Evolutionary conservation across 2,888 invertebrate species (phyloP), one percentile per base, ranked within the genome.

Genomic region (Lobophora halterata): DNA sequence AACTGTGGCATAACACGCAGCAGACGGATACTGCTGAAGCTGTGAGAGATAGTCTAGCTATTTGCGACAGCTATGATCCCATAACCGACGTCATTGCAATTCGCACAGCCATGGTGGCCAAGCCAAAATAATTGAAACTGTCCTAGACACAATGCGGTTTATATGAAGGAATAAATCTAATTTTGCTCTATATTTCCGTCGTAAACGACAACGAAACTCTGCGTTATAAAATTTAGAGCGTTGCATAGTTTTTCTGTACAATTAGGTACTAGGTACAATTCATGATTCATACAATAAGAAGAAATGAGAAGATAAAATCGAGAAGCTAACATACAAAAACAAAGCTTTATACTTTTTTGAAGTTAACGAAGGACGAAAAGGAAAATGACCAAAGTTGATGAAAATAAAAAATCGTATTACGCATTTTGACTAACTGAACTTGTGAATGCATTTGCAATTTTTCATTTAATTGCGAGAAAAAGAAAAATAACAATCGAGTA

Each of bases 151-250:
- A 40, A 41, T 45, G 46, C 41, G 52, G 46, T 55, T 50, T 52
- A 55, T 55, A 49, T 79, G 64, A 61, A 69, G 68, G 68, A 74
- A 78, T 79, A 79, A 79, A 80, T 79, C 76, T 75, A 68, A 59
- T 68, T 38, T 71, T 68, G 73, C 76, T 82, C 81, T 81, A 79
- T 79, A 83, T 81, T 85, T 79, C 71, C 75, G 75, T 77, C 79
- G 79, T 74, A 81, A 70, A 71, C 70, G 79, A 76, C 73, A 74
- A 66, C 60, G 71, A 75, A 73, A 76, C 72, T 79, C 76, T 75
- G 71, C 73, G 71, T 80, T 81, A 85, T 82, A 79, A 83, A 79
- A 82, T 85, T 80, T 81, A 81, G 76, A 82, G 75, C 77, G 77
- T 71, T 82, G 5, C 78, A 83, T 82, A 81, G n/a, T n/a, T n/a